Conservation (phyloP, 1,140 invertebrate species). For the Heliconius congener region DNA sequence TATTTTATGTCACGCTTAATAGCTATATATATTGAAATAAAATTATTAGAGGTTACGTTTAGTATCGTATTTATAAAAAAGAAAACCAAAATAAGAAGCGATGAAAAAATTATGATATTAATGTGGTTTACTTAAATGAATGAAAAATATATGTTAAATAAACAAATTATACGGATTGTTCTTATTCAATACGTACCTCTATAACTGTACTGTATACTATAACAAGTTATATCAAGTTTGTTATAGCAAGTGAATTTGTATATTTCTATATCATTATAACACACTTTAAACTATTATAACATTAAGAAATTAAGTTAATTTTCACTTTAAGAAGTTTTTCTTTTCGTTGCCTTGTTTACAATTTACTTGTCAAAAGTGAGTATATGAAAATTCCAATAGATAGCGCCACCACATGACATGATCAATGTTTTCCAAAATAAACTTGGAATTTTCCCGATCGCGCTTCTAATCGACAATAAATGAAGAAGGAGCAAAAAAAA, state of each 20-base stretch:
- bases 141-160: not conserved
- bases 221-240: too few species aligned
- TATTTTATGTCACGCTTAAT: not conserved
- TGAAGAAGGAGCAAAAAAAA: constrained; percentile 50
- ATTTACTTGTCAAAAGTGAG: constrained; percentile 57
- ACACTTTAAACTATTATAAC: not conserved
- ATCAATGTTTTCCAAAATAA: constrained; percentile 80
- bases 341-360: constrained; percentile 23
- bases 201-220: not conserved
- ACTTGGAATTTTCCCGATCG: constrained; percentile 69
- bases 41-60: not conserved
- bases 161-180: not conserved
- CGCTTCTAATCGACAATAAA: constrained; percentile 44
- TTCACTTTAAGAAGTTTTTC: not conserved
- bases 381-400: constrained; percentile 62
- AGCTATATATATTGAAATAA: not conserved
- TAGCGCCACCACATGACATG: constrained; percentile 65
- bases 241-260: not conserved
- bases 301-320: not conserved
- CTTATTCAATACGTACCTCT: not conserved
- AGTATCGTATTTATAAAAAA: not conserved
- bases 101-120: not conserved
- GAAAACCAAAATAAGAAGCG: not conserved
- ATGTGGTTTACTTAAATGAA: not conserved
- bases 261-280: not conserved